These are phyloP conservation scores for Collichthys lucidus DNA, from an alignment of 2,113 vertebrate genomes.

Conservation along the genomic window DNA sequence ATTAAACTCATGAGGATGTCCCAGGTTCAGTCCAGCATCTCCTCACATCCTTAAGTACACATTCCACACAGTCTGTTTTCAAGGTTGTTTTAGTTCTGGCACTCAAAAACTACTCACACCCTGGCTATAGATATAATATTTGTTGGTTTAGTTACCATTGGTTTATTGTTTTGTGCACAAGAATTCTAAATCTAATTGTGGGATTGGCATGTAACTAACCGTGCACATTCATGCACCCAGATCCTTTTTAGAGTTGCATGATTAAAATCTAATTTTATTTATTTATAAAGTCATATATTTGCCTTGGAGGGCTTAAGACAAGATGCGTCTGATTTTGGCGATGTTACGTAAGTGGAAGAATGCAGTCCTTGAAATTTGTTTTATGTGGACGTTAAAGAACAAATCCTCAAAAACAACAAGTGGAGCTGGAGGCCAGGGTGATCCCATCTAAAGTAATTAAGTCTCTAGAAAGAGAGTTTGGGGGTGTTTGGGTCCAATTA, in stretches of 20 bases:
- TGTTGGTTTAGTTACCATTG: background rate
- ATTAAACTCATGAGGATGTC: constrained; percentile 21
- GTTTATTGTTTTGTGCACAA: background rate
- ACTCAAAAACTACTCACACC: background rate
- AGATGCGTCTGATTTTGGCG: no score
- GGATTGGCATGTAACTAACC: background rate
- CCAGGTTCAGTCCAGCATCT: constrained; percentile 14
- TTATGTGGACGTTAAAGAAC: no score
- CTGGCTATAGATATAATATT: background rate
- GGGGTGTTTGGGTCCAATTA: no score
- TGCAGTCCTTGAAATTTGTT: no score
- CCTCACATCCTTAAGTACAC: constrained; percentile 31
- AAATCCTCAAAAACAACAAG: no score
- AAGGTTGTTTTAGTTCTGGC: background rate
- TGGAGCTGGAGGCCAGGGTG: no score
- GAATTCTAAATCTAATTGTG: background rate
- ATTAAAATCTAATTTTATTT: no score
- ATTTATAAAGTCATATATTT: no score
- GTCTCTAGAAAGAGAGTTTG: no score
- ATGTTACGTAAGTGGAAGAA: no score
- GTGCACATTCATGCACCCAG: background rate
- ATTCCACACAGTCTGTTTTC: constrained; percentile 3
- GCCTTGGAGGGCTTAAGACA: no score
- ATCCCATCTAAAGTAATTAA: no score
- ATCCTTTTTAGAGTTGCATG: background rate